Evolutionary conservation across 2,113 vertebrate species (phyloP), one percentile per base, ranked within the genome.

Genomic region (Gulo gulo): DNA sequence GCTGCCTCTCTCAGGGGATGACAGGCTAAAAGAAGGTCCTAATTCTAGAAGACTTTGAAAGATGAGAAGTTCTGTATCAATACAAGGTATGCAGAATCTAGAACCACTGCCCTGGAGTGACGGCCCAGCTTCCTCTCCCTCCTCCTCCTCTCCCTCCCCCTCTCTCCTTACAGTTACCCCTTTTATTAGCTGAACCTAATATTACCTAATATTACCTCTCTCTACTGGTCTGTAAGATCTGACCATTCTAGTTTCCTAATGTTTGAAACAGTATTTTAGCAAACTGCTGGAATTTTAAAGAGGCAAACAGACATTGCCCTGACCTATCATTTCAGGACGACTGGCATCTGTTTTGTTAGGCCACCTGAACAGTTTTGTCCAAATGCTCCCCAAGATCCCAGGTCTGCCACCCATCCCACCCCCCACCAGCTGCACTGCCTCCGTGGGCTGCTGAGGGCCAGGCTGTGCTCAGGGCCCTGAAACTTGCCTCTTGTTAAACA

Each of bases 391-490:
- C 45, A n/a, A 11, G 34, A 59, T 36, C 36, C 52, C 1, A 26
- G 36, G 24, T 9, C n/a, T 29, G 31, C 50, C 18, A 36, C 36
- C 39, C 4, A 16, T 12, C 47, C 10, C 45, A 11, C 20, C 24
- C 7, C 73, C 59, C 74, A 16, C 7, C 14, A 5, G 34, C 29
- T 4, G 6, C 26, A 6, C 20, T 12, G 13, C 7, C 86, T n/a
- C 50, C 3, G 6, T 15, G 74, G 73, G 36, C 10, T 26, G 11
- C 18, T 11, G 3, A 6, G 61, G 31, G 50, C n/a, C n/a, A 13
- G 52, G 10, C 65, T 57, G 6, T 26, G 14, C 18, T 42, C 14
- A 1, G 4, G 0, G 31, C 31, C 23, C 47, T 4, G 0, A 61
- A 23, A 3, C 12, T n/a, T n/a, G 10, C 2, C 12, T n/a, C 45